phyloP scores from a whole-genome alignment of 2,797 vertebrate species.

The Melanotaenia maccullochi region DNA sequence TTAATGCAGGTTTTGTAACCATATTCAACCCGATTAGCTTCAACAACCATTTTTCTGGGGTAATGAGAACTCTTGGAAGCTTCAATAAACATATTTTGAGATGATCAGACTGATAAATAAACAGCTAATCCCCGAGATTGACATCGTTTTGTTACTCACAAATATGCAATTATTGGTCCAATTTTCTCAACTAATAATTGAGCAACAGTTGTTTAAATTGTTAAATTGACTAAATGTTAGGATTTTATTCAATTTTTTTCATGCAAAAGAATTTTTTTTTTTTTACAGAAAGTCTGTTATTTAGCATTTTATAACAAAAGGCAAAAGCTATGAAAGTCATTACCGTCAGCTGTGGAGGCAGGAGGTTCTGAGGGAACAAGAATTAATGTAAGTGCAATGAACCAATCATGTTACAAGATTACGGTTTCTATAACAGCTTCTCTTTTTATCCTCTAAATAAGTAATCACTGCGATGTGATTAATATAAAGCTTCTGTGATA shows the following conservation, averaged over 20 bases:
- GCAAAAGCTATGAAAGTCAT: neutral
- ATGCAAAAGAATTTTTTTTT: no score
- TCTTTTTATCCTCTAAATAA: neutral
- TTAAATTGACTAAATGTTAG: no score
- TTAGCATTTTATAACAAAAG: neutral
- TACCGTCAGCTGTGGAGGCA: conserved; percentile 39
- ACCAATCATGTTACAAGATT: neutral
- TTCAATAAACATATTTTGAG: no score
- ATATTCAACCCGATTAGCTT: no score
- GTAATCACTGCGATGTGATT: no score
- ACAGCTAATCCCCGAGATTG: no score
- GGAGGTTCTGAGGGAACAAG: conserved; percentile 27
- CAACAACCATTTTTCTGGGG: no score
- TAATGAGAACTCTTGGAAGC: no score
- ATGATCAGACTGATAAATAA: no score
- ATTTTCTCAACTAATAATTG: neutral
- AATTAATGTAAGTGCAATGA: neutral
- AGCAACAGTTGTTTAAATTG: neutral
- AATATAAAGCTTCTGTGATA: no score
- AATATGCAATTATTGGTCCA: neutral
- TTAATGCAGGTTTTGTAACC: no score
- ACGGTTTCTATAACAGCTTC: neutral
- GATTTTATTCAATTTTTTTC: no score
- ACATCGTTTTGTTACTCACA: neutral
- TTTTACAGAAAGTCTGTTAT: neutral